Base-by-base conservation (phyloP, 1,140 invertebrate genomes). In the Dolichoris vasculosae region DNA sequence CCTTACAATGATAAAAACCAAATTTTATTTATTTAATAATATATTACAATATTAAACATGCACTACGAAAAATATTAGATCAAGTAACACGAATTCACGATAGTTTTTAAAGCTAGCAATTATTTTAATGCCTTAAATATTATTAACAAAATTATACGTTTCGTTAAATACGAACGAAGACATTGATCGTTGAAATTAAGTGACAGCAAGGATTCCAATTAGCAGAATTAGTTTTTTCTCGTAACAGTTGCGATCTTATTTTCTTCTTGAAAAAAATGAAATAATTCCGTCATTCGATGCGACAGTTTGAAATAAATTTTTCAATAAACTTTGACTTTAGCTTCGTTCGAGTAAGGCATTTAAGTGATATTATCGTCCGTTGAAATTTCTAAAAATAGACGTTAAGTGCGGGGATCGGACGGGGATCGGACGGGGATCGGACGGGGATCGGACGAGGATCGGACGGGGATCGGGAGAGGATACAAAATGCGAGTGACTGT, bases 401-500 rank as follows among this genome's bases (percentile, higher is more conserved):
- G n/a, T n/a, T n/a, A n/a, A n/a, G n/a, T n/a, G n/a, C n/a, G n/a
- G 40, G 35, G 0, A 59, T 0, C 20, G 73, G 48, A 73, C 40
- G 30, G 73, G 38, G n/a, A 67, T 32, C 7, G 38, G 51, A 8
- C 75, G 23, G 3, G 77, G 32, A 63, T 40, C 20, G 73, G 48
- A 73, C 40, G 30, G 73, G 38, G n/a, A 67, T 32, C 7, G 38
- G 51, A n/a, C n/a, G n/a, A 63, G 35, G 0, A 59, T 0, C 20
- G 73, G 48, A 73, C 40, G 30, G 73, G 38, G n/a, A 67, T 32
- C 7, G 38, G 51, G 15, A 80, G 23, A 7, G 77, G 32, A 63
- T 40, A 7, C 9, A 71, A 71, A 84, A 84, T 84, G 83, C 76
- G 32, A 71, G 75, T 77, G 38, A 84, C 20, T 85, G 51, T 80